A percentile compares a stretch with the other conserved stretches of the same genome.
These are phyloP conservation scores for Ramphastos sulfuratus DNA, from an alignment of 2,113 vertebrate species.

Conservation along the genomic window DNA sequence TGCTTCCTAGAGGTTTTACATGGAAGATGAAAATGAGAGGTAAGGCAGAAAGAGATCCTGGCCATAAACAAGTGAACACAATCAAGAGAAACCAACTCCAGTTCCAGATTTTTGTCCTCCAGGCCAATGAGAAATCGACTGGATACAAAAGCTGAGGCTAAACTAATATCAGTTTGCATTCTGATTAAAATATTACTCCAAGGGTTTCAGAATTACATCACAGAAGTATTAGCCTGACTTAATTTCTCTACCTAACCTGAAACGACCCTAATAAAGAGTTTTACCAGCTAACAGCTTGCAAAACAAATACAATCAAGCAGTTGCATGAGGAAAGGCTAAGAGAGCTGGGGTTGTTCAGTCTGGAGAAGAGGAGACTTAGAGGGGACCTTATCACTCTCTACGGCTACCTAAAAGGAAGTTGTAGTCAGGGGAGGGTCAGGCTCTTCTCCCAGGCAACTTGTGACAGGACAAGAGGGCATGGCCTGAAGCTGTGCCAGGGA, in stretches of 20 bases:
- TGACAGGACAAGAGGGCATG: no score
- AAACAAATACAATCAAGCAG: neutral
- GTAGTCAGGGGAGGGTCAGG: no score
- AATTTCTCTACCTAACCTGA: neutral
- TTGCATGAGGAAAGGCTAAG: no score
- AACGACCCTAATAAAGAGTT: neutral
- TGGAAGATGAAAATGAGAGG: neutral
- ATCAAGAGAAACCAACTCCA: neutral
- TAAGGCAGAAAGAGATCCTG: neutral
- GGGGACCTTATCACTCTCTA: no score
- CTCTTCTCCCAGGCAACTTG: no score
- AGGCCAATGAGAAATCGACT: neutral
- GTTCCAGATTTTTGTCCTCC: neutral
- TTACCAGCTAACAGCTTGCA: neutral
- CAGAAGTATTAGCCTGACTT: neutral
- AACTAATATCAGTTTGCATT: neutral
- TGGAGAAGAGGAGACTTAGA: no score
- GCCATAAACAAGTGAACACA: neutral
- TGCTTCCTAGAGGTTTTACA: neutral
- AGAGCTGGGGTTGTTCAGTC: no score
- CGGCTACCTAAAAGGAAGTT: no score
- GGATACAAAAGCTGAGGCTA: neutral
- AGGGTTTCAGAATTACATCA: neutral
- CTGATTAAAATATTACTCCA: neutral
- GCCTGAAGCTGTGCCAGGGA: no score